Evolutionary conservation across 2,113 vertebrate genomes (phyloP).

Genomic region (Coreoperca whiteheadi): DNA sequence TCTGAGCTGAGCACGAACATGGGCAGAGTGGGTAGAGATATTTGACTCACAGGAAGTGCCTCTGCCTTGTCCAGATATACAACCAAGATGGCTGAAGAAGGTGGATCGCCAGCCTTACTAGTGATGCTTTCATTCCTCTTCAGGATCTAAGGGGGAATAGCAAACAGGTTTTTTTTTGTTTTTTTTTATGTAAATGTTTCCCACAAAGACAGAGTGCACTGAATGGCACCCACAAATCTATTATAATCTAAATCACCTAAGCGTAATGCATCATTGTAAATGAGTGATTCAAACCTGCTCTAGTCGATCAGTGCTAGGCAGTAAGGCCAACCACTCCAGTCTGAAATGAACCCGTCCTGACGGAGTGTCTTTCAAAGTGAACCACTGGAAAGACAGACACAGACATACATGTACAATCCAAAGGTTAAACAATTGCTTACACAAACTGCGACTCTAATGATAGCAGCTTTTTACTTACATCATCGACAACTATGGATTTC

Average conservation of each 20-base stretch:
- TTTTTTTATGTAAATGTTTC: background rate
- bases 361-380: constrained; percentile 86
- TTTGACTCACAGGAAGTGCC: constrained; percentile 88
- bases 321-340: constrained; percentile 90
- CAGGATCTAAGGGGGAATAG: constrained; percentile 79
- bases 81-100: constrained; percentile 91
- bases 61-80: constrained; percentile 93
- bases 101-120: constrained; percentile 85
- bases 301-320: constrained; percentile 83
- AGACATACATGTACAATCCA: constrained; percentile 2
- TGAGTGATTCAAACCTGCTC: constrained; percentile 84
- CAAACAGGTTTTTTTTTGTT: background rate
- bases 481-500: constrained; percentile 87
- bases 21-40: constrained; percentile 19
- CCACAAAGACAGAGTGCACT: background rate
- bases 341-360: constrained; percentile 88
- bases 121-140: constrained; percentile 84
- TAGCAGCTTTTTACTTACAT: constrained; percentile 80
- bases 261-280: background rate
- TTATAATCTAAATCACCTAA: too few relatives aligned
- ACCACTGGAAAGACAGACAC: constrained; percentile 85
- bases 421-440: background rate
- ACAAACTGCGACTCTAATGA: background rate
- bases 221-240: background rate
- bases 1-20: background rate